Conservation (phyloP, 2,113 vertebrate genomes). For the Etheostoma spectabile region DNA sequence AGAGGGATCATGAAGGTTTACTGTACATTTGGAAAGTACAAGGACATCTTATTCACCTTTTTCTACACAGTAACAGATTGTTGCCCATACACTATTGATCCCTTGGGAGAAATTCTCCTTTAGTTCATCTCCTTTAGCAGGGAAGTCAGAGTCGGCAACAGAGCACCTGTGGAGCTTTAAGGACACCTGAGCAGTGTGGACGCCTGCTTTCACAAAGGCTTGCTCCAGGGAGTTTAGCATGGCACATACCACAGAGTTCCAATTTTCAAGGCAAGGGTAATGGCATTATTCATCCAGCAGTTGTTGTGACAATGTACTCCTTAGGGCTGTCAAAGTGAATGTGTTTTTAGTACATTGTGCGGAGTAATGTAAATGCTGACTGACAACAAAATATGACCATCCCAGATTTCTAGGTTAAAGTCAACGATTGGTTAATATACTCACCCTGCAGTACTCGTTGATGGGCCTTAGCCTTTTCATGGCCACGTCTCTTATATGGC, state of each 20-base stretch:
- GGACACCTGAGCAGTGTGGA: constrained; percentile 14
- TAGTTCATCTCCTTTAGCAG: constrained; percentile 12
- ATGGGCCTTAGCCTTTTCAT: constrained; percentile 97
- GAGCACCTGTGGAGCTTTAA: constrained; percentile 50
- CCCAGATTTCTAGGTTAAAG: background rate
- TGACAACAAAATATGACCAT: background rate
- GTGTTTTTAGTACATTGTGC: background rate
- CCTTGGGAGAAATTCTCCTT: constrained; percentile 34
- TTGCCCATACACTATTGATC: background rate
- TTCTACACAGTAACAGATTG: background rate
- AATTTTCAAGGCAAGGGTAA: constrained; percentile 34
- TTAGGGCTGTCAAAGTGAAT: too few relatives aligned
- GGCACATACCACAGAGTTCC: background rate
- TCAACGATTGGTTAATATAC: constrained; percentile 36
- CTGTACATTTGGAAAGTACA: background rate
- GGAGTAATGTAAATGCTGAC: background rate
- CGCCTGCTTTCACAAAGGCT: constrained; percentile 28
- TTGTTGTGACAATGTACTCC: constrained; percentile 3
- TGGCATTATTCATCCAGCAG: constrained; percentile 37
- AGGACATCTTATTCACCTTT: background rate
- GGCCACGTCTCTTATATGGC: constrained; percentile 96
- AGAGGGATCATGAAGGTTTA: background rate
- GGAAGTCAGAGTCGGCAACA: constrained; percentile 32
- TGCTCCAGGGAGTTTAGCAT: constrained; percentile 23
- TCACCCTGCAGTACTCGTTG: constrained; percentile 98